phyloP scores from a whole-genome alignment of 2,888 invertebrate genomes.

The Mantis religiosa region DNA sequence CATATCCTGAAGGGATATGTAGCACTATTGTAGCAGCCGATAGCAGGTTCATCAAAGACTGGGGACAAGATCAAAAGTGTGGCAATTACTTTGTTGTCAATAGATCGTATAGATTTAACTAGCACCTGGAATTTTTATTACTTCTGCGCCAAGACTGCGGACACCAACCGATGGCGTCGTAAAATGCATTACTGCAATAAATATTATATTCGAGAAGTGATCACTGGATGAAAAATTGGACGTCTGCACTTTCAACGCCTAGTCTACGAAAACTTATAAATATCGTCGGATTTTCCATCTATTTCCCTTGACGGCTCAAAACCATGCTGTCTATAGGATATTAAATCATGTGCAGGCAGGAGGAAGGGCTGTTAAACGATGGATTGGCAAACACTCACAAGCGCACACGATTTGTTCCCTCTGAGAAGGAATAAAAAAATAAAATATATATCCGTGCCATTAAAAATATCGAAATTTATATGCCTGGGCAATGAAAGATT shows the following conservation, averaged over 20 bases:
- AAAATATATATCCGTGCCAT: background rate
- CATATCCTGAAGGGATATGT: no score
- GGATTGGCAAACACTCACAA: background rate
- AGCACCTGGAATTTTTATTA: no score
- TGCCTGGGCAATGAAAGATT: background rate
- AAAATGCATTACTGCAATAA: background rate
- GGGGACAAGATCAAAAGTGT: no score
- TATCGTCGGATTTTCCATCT: background rate
- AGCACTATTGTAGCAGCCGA: no score
- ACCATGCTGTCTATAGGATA: background rate
- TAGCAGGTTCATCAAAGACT: no score
- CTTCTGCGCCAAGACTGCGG: no score
- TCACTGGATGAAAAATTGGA: background rate
- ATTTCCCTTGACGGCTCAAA: background rate
- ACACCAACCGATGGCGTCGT: background rate
- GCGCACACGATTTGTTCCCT: background rate
- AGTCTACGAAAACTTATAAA: background rate
- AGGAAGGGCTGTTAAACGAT: background rate
- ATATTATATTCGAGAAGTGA: background rate
- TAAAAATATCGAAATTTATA: background rate
- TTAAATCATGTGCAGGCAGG: background rate
- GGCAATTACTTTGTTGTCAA: no score
- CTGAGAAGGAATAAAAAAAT: background rate
- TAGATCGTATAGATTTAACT: no score
- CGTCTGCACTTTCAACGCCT: background rate